Base-by-base conservation (phyloP, 2,797 vertebrate species). In the Toxotes lorentzi region DNA sequence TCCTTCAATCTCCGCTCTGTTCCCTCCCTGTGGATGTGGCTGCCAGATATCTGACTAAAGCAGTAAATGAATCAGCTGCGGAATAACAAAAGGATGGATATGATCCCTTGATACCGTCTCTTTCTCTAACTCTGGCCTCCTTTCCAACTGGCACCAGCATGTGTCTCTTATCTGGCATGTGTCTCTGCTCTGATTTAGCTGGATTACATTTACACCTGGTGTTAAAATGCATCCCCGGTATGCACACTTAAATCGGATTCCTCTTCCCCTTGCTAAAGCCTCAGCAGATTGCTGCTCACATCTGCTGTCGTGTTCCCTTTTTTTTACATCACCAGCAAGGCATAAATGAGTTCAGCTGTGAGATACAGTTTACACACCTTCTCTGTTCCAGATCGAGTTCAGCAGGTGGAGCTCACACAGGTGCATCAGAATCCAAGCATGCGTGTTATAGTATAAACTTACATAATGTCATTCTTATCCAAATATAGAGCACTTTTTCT, bases 121-220 rank as follows among this genome's bases (percentile, higher is more conserved):
- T 81, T 70, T 82, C 69, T 81, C 78, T 71, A 40, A 50, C 71
- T 66, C 59, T 57, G 70, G 59, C 73, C 80, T 78, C 45, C 51
- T 83, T 71, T 86, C 87, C 86, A 89, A 83, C 81, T 86, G 86
- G 84, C 84, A 82, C 50, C 77, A 65, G 88, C 78, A 76, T 84
- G 79, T 72, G 79, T 83, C 82, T 85, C 80, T 63, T 87, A 86
- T 85, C 70, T 84, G 81, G 56, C 48, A 12, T 24, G 65, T 65
- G 74, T 78, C 66, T 79, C 54, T 64, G 82, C 81, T 78, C 67
- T 50, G 76, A 81, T 88, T 87, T 69, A 84, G 70, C 47, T 0
- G 63, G 86, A 90, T 91, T 88, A 90, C 78, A 80, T 75, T 88
- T 86, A 86, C 88, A 92, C 89, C 90, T 89, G 88, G 75, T 79